These are phyloP conservation scores for Caenorhabditis afra DNA, from an alignment of 2,888 invertebrate genomes.

Conservation along the genomic window DNA sequence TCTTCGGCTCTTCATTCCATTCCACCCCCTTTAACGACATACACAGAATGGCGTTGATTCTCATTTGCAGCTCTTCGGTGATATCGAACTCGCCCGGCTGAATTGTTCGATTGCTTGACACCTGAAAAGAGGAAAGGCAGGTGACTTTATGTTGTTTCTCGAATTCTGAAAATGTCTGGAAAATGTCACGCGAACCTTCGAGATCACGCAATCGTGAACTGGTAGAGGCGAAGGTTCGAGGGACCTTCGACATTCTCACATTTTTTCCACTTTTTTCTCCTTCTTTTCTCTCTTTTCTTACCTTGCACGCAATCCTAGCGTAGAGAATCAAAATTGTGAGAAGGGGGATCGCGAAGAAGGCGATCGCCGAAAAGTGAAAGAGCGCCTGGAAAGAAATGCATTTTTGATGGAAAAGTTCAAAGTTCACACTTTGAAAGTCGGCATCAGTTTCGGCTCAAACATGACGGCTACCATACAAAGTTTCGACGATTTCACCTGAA, in stretches of 20 bases:
- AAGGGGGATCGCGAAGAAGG: conserved; percentile 71
- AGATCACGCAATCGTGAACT: conserved; percentile 14
- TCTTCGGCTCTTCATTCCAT: neutral
- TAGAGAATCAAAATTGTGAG: conserved; percentile 68
- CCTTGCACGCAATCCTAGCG: conserved; percentile 64
- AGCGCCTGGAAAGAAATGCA: conserved; percentile 57
- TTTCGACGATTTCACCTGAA: conserved; percentile 65
- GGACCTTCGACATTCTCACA: too few species aligned
- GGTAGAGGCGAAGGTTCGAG: neutral
- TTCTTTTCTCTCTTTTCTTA: conserved; percentile 12
- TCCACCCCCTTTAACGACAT: conserved; percentile 1
- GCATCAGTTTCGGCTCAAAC: conserved; percentile 60
- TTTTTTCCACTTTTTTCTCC: neutral
- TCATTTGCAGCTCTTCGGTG: conserved; percentile 57
- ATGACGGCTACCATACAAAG: conserved; percentile 71
- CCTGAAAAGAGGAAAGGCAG: conserved; percentile 21
- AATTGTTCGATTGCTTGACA: conserved; percentile 45
- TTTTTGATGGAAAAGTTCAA: neutral
- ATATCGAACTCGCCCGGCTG: conserved; percentile 50
- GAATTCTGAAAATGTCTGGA: neutral
- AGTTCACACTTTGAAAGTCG: conserved; percentile 49
- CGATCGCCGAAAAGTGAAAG: conserved; percentile 71
- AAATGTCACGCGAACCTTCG: conserved; percentile 14
- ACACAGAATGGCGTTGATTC: conserved; percentile 56
- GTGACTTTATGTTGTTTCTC: neutral